These are phyloP conservation scores for Pachydiplax longipennis DNA, from an alignment of 2,888 invertebrate species.

Conservation along the genomic window DNA sequence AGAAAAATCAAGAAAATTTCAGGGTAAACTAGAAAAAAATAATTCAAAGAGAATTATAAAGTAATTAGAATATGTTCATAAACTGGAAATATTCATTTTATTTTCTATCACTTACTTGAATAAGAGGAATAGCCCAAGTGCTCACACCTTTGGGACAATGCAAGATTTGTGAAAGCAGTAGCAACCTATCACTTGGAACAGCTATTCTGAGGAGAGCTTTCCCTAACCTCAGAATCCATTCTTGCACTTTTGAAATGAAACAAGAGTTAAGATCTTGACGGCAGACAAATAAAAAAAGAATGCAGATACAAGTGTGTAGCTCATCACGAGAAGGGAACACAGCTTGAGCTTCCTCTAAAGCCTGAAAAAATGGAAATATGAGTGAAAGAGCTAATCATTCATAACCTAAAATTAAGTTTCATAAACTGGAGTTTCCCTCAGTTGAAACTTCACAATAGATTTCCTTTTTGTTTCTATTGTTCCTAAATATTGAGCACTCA, in stretches of 20 bases:
- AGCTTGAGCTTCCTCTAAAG: not conserved
- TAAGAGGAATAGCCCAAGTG: not conserved
- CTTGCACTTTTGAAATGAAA: not conserved
- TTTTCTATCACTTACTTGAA: not conserved
- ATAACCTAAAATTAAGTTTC: not conserved
- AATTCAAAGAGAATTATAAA: too few species aligned
- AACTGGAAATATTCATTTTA: not conserved
- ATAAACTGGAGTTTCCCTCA: not conserved
- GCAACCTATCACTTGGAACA: not conserved
- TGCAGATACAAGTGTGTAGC: not conserved
- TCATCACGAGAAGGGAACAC: not conserved
- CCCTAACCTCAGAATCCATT: not conserved
- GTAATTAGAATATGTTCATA: not conserved
- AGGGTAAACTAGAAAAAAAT: too few species aligned
- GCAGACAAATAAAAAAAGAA: not conserved
- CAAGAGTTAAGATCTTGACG: not conserved
- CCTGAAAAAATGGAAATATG: not conserved
- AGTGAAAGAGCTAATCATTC: not conserved
- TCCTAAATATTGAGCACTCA: not conserved
- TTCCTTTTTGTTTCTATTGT: too few species aligned
- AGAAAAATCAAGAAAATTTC: too few species aligned
- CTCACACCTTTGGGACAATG: constrained; percentile 7
- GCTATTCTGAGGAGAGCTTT: not conserved
- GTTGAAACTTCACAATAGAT: too few species aligned
- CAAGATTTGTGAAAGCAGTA: constrained; percentile 7